phyloP scores from a whole-genome alignment of 2,113 vertebrate genomes.

The Megalops atlanticus region DNA sequence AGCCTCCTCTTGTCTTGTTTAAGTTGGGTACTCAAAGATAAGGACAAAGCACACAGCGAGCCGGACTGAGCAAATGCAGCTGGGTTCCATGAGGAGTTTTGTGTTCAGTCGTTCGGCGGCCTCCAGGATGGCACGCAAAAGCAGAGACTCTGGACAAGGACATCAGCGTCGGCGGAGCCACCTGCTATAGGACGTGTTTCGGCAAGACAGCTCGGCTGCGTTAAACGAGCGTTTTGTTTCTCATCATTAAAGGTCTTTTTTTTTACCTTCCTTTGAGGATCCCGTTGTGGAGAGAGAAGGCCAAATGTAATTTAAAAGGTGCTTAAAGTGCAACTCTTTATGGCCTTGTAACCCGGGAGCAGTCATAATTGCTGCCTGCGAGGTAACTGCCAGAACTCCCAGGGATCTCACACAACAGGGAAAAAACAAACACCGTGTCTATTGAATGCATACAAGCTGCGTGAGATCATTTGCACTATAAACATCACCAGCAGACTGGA shows the following conservation, averaged over 20 bases:
- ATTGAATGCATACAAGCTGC: constrained; percentile 16
- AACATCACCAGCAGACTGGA: constrained; percentile 19
- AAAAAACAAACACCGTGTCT: constrained; percentile 22
- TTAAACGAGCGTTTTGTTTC: background rate
- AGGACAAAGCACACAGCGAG: no score
- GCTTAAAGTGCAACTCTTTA: constrained; percentile 3
- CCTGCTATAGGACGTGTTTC: no score
- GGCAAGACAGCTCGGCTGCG: background rate
- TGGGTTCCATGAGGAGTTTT: no score
- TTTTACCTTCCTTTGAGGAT: background rate
- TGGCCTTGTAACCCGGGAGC: background rate
- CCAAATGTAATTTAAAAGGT: constrained; percentile 8
- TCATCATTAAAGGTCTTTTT: background rate
- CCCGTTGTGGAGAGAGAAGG: constrained; percentile 4
- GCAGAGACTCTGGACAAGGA: no score
- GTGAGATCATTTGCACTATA: constrained; percentile 26
- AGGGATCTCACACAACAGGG: constrained; percentile 2
- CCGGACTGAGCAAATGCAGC: no score
- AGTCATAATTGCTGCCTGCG: constrained; percentile 23
- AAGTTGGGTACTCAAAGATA: no score
- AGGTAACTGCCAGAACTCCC: constrained; percentile 17
- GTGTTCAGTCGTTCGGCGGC: no score
- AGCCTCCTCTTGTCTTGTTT: no score
- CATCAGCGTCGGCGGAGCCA: no score
- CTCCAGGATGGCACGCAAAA: no score